phyloP scores from a whole-genome alignment of 2,113 vertebrate species.

The Pygoscelis antarcticus region DNA sequence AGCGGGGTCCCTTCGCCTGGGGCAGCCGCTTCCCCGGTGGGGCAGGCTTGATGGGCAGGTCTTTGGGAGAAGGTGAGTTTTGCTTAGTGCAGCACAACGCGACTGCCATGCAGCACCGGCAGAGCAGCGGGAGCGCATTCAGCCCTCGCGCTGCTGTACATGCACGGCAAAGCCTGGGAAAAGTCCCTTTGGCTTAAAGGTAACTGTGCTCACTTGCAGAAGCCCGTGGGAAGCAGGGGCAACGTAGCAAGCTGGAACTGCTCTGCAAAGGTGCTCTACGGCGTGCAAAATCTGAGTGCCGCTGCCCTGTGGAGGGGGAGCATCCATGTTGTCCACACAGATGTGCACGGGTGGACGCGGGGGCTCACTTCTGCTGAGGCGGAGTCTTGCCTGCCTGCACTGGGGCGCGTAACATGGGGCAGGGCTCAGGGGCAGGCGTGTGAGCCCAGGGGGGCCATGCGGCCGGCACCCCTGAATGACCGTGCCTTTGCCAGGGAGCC shows the following conservation, averaged over 20 bases:
- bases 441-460: too few species aligned
- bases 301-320: background rate
- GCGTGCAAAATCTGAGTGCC: fast-evolving
- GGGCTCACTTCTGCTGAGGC: background rate
- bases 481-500: background rate
- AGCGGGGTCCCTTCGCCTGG: background rate
- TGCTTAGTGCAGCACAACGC: background rate
- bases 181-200: background rate
- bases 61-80: background rate
- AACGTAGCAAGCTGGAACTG: background rate
- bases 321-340: background rate
- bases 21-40: background rate
- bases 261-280: background rate
- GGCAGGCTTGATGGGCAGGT: background rate
- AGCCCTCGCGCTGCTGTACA: background rate
- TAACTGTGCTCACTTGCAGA: background rate
- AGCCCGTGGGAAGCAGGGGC: background rate
- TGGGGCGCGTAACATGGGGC: background rate
- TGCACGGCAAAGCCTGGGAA: background rate
- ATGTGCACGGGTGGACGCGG: background rate
- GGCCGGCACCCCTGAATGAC: background rate
- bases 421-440: background rate
- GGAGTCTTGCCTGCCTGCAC: background rate
- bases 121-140: background rate
- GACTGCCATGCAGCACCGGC: background rate